A percentile compares a stretch with the other conserved stretches of the same genome.
Evolutionary conservation across 2,888 invertebrate species (phyloP).

Genomic region (Allophyes oxyacanthae): DNA sequence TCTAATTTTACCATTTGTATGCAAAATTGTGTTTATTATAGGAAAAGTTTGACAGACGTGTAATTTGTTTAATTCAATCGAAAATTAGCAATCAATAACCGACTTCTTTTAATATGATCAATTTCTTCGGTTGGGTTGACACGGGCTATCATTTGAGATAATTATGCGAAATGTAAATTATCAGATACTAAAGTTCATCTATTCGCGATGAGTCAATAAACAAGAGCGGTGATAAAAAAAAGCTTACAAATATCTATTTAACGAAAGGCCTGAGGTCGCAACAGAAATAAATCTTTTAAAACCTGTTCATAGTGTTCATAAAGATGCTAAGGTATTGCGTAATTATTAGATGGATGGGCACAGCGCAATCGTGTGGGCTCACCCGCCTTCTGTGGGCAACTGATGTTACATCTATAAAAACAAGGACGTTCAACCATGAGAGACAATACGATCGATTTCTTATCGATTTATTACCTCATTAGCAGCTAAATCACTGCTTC

Average conservation of each 20-base stretch:
- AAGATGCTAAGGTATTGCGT: conserved; percentile 71
- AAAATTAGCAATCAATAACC: neutral
- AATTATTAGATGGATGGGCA: conserved; percentile 69
- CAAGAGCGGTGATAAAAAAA: conserved; percentile 55
- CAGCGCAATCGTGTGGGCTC: conserved; percentile 72
- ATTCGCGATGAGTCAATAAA: conserved; percentile 58
- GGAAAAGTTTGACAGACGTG: neutral
- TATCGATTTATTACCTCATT: conserved; percentile 71
- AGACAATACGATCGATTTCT: conserved; percentile 58
- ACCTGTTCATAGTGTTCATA: conserved; percentile 67
- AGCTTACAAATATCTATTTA: conserved; percentile 62
- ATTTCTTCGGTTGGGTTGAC: conserved; percentile 9
- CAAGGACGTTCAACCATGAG: conserved; percentile 70
- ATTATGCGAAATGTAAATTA: conserved; percentile 55
- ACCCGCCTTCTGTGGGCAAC: conserved; percentile 63
- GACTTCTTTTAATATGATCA: neutral
- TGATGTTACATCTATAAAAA: conserved; percentile 76
- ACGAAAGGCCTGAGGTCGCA: conserved; percentile 59
- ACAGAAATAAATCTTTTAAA: conserved; percentile 68
- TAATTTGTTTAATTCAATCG: no score
- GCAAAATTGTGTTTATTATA: neutral
- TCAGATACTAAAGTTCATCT: conserved; percentile 56
- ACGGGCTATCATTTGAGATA: conserved; percentile 22
- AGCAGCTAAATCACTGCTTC: conserved; percentile 57
- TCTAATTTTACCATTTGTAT: conserved; percentile 15